Percentiles rank a stretch among this genome's conserved stretches.
Evolutionary conservation across 37 sponge, comb jelly and placozoan genomes (phyloP).

Genomic region (Halisarca cf. caerulea): DNA sequence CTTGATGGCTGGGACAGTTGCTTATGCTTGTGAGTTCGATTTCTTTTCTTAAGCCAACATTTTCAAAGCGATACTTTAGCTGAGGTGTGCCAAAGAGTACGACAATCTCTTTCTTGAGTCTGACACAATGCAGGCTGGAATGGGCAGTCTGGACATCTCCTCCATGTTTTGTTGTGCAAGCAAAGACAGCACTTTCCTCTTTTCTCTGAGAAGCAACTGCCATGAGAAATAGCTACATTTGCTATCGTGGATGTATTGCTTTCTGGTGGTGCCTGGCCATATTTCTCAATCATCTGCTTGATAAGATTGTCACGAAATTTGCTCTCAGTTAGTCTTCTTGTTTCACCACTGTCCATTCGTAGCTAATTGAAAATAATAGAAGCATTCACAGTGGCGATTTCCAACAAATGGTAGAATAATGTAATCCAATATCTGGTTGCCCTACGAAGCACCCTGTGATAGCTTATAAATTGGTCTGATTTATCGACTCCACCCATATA

Average conservation of each 20-base stretch:
- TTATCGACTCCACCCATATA: constrained; percentile 58
- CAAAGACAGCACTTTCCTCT: too few relatives aligned
- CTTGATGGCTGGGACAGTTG: too few relatives aligned
- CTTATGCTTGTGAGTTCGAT: too few relatives aligned
- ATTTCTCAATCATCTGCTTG: background rate
- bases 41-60: too few relatives aligned
- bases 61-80: too few relatives aligned
- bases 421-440: constrained; percentile 58
- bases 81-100: too few relatives aligned
- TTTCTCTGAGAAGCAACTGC: too few relatives aligned
- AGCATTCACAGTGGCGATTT: constrained; percentile 43
- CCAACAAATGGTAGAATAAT: constrained; percentile 45
- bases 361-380: constrained; percentile 21
- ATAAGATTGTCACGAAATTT: background rate
- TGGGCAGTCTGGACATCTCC: background rate
- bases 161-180: too few relatives aligned
- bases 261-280: too few relatives aligned
- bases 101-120: constrained; percentile 9
- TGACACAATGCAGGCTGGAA: background rate
- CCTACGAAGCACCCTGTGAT: constrained; percentile 33
- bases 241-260: too few relatives aligned
- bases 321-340: background rate
- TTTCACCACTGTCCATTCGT: background rate
- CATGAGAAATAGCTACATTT: too few relatives aligned
- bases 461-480: constrained; percentile 30